Percentiles rank a stretch among this genome's conserved stretches.
These are phyloP conservation scores for Coelopa frigida DNA, from an alignment of 1,140 invertebrate genomes.

Conservation along the genomic window DNA sequence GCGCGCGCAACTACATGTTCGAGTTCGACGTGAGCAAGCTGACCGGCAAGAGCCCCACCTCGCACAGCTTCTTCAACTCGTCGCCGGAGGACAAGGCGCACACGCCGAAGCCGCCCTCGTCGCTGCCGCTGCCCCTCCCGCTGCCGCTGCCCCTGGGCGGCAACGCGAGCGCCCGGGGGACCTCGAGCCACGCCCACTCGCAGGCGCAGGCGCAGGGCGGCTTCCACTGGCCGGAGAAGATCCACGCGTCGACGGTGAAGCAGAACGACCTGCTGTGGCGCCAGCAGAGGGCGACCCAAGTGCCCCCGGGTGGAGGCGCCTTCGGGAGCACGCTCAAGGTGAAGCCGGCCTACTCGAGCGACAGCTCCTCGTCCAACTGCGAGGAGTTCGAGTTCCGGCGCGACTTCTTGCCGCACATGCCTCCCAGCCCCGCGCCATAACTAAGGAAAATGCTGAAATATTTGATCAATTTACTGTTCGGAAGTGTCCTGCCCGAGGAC, in stretches of 20 bases:
- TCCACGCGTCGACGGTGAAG: constrained; percentile 40
- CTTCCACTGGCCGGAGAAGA: constrained; percentile 45
- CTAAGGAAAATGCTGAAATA: constrained; percentile 45
- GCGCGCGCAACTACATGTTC: constrained; percentile 11
- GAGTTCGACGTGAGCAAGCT: constrained; percentile 44
- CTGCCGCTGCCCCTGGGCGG: neutral
- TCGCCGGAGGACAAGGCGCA: neutral
- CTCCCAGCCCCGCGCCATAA: constrained; percentile 46
- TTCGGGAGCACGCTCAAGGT: constrained; percentile 1
- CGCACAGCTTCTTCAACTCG: constrained; percentile 30
- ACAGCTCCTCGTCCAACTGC: constrained; percentile 41
- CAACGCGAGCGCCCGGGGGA: neutral
- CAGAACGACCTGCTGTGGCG: constrained; percentile 40
- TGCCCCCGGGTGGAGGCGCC: neutral
- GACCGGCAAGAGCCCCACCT: constrained; percentile 45
- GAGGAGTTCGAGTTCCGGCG: constrained; percentile 35
- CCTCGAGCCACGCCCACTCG: too few species aligned
- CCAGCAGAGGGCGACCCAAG: constrained; percentile 22
- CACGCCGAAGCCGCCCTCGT: constrained; percentile 9
- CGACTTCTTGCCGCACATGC: constrained; percentile 39
- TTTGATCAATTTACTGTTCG: constrained; percentile 44
- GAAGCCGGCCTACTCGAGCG: constrained; percentile 25
- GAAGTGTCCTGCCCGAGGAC: neutral
- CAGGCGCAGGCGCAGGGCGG: constrained; percentile 12
- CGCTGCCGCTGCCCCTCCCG: constrained; percentile 5